Base-by-base conservation (phyloP, 2,113 vertebrate genomes). In the Mola mola region DNA sequence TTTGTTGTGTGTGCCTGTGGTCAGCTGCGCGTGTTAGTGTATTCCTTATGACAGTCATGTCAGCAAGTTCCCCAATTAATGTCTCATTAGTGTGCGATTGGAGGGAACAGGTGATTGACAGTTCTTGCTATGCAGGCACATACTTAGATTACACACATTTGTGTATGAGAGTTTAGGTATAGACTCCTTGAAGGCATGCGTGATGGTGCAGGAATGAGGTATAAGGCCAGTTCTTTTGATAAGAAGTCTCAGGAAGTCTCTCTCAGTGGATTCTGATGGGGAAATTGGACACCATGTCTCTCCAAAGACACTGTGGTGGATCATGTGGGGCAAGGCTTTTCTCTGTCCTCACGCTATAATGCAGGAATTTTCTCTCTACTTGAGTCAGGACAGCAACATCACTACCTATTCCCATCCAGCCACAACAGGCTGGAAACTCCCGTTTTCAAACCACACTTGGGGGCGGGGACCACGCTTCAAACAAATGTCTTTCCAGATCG, bases 61-160 rank as follows among this genome's bases (percentile, higher is more conserved):
- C 72, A 77, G 79, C 65, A 87, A 84, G 83, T 69, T 58, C 53
- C 70, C 80, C 76, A 89, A 84, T 87, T 83, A 83, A 79, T 75
- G 77, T 78, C 82, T 87, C 50, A 19, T 88, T 85, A 85, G 75
- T 1, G 37, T 73, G 53, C 37, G 50, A 79, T 85, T 71, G 62
- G 70, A 74, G 41, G 53, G 37, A 80, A 43, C 64, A 62, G 63
- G 59, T 83, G 85, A 86, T 81, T 81, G 86, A 86, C 88, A 74
- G 71, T 66, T 79, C 62, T 73, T 43, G 50, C 46, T 26, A n/a
- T 52, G 16, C 13, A 2, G 44, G 40, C 43, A 28, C 40, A 24
- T 42, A 13, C 42, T 53, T 10, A 3, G 13, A 16, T 73, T 43
- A 50, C 33, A 17, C 2, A 2, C 12, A 25, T 72, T 71, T 61